Evolutionary conservation across 2,888 invertebrate species (phyloP), one percentile per base, ranked within the genome.

Genomic region (Spisula subtruncata): DNA sequence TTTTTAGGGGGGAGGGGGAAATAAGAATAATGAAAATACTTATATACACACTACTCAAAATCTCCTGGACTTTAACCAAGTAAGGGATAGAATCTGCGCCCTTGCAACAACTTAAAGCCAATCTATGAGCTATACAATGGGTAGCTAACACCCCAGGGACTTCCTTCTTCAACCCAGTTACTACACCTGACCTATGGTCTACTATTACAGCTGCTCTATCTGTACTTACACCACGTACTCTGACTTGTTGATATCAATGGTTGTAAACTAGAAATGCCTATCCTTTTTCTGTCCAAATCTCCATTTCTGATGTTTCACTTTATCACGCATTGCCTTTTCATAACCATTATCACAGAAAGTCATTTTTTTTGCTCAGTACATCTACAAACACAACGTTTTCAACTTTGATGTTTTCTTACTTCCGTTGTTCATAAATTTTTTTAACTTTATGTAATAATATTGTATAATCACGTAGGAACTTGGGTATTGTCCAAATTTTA

Each of bases 101-200:
- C 16, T 48, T 41, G 54, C 86, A 86, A 80, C 86, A 89, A 75
- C 51, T 86, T 18, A 87, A 83, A 83, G 48, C 71, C 85, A 80
- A 87, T 54, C 91, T 54, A 81, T 93, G 88, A 0, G 91, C 91
- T 54, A 91, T 92, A 81, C 92, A 93, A 46, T 93, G 92, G n/a
- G 92, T 54, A 20, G 91, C 80, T 20, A 92, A 81, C 16, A 92
- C n/a, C 80, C 87, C 89, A 35, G 89, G 86, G 18, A 85, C 85
- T 32, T 75, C 79, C 81, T 89, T 46, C 80, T 87, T 90, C 54
- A 92, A 29, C 29, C 90, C 60, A 60, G 89, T 90, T 14, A 92
- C 89, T 79, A 93, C 92, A 54, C 93, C 93, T 75, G 51, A 82
- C 87, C 60, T 89, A 10, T 54, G 14, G 2, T 14, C 54, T 54